phyloP scores from a whole-genome alignment of 2,888 invertebrate genomes.

The Xylophagus ater region DNA sequence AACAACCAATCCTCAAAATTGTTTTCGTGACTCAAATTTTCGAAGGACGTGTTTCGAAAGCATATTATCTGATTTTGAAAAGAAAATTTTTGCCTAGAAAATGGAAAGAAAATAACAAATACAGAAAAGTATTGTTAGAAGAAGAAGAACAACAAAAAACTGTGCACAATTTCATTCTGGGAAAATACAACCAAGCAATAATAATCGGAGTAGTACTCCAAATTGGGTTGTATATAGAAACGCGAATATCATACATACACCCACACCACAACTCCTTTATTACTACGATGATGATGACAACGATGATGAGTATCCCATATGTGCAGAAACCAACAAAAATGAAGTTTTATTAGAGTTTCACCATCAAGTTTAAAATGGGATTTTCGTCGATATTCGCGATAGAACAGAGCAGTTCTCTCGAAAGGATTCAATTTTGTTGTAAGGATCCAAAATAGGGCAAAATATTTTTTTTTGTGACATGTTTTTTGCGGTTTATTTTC shows the following conservation, averaged over 20 bases:
- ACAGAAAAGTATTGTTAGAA: neutral
- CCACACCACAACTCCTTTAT: too few species aligned
- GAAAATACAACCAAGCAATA: constrained; percentile 4
- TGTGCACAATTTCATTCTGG: constrained; percentile 10
- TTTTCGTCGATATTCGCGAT: too few species aligned
- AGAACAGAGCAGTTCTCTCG: too few species aligned
- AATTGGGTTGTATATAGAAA: too few species aligned
- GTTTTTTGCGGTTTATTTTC: too few species aligned
- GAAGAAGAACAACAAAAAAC: constrained; percentile 16
- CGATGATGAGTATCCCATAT: constrained; percentile 14
- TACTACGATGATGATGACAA: too few species aligned
- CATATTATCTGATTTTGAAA: constrained; percentile 39
- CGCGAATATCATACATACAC: too few species aligned
- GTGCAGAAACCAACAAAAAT: constrained; percentile 7
- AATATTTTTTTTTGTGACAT: too few species aligned
- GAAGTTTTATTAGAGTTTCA: constrained; percentile 11
- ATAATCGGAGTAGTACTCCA: too few species aligned
- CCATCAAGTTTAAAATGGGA: too few species aligned
- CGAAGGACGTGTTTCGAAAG: constrained; percentile 37
- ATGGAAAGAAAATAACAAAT: neutral
- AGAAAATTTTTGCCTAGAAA: constrained; percentile 9
- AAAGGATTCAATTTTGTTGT: too few species aligned
- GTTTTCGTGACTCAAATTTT: constrained; percentile 41
- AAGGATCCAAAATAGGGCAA: too few species aligned
- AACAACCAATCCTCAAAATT: constrained; percentile 38